Percentiles rank a stretch among this genome's conserved stretches.
Evolutionary conservation across 2,113 vertebrate genomes (phyloP).

Genomic region (Mola mola): DNA sequence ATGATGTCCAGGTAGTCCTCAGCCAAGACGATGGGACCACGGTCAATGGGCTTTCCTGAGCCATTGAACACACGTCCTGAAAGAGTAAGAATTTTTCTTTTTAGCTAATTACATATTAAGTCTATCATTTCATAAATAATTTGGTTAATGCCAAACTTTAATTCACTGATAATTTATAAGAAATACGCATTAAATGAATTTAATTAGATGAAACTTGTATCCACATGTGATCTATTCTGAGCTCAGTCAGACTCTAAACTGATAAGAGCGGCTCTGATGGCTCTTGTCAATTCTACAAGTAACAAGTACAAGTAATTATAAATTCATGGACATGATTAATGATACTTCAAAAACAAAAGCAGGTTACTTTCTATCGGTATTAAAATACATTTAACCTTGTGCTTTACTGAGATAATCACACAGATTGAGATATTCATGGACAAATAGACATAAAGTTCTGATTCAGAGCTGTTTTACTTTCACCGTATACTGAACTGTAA

Average conservation of each 20-base stretch:
- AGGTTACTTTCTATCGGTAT: conserved; percentile 43
- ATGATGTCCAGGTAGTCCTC: conserved; percentile 88
- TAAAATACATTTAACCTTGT: conserved; percentile 54
- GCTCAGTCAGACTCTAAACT: conserved; percentile 39
- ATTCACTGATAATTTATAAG: conserved; percentile 34
- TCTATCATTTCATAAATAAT: conserved; percentile 3
- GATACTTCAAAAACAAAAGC: conserved; percentile 63
- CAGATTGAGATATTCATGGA: conserved; percentile 40
- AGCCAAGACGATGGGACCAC: conserved; percentile 82
- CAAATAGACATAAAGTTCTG: conserved; percentile 22
- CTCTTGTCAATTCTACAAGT: conserved; percentile 39
- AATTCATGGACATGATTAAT: conserved; percentile 56
- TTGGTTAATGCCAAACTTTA: conserved; percentile 12
- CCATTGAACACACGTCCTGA: conserved; percentile 86
- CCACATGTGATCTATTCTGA: conserved; percentile 39
- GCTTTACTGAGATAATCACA: conserved; percentile 55
- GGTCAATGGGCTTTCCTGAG: conserved; percentile 87
- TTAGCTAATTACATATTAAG: conserved; percentile 2
- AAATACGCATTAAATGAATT: conserved; percentile 15
- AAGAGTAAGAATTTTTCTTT: conserved; percentile 21
- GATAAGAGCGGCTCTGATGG: conserved; percentile 34
- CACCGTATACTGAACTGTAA: conserved; percentile 17
- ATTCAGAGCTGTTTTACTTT: conserved; percentile 25
- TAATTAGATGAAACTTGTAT: conserved; percentile 46
- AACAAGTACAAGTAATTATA: conserved; percentile 52